Evolutionary conservation across 2,797 vertebrate species (phyloP), one percentile per base, ranked within the genome.

Genomic region (Spinus olivaceus): DNA sequence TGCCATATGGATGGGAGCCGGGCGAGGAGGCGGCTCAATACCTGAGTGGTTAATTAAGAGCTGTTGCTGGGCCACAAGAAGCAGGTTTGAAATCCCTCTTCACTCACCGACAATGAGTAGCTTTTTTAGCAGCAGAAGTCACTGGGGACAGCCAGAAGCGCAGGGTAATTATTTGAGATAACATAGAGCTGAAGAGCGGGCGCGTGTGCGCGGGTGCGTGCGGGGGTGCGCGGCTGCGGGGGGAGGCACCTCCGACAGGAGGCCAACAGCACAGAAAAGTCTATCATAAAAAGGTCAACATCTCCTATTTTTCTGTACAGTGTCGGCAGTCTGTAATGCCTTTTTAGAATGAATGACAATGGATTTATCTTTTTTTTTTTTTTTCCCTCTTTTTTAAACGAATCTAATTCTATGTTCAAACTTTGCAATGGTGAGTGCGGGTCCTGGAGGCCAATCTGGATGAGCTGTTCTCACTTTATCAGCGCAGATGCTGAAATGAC

Each of bases 41-140:
- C 99, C 99, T 99, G 98, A 98, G 99, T 99, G 99, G 99, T 99
- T 99, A 99, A 99, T 99, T 99, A 99, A 99, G 98, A 99, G 98
- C 98, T 98, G 98, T 99, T 99, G 98, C 99, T 98, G 98, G 98
- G 98, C 98, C 98, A 98, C 98, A 98, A 98, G 98, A 99, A 98
- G 98, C 98, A 98, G 98, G 98, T 98, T 98, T 98, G 98, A 99
- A 99, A 99, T 99, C 98, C 98, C 98, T 98, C 98, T 98, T 98
- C 97, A 97, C 98, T 97, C 97, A 97, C 98, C 96, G 96, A 98
- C 98, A 98, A 98, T 98, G 98, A 98, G 98, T 97, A 98, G 98
- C 98, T 98, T 98, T 98, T 98, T 98, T 97, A 97, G 98, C 97
- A 97, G 97, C 97, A 98, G 97, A 97, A 98, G 98, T 98, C 99